phyloP scores from a whole-genome alignment of 2,888 invertebrate species.

The Acleris cristana region DNA sequence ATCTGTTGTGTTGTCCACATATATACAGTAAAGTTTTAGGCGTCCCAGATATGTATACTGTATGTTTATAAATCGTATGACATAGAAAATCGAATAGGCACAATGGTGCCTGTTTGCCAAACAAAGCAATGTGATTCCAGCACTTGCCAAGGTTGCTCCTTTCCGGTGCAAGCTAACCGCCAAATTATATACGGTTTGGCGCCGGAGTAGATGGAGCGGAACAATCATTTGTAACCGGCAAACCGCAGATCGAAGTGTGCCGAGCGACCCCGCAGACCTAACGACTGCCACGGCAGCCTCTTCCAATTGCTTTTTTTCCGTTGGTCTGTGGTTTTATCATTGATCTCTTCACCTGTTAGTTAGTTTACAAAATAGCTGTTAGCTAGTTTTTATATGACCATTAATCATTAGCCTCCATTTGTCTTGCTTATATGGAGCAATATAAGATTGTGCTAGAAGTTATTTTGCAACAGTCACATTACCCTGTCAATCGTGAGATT shows the following conservation, averaged over 20 bases:
- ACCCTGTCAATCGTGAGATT: slow-evolving; percentile 32
- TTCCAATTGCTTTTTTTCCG: not conserved
- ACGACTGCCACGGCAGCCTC: not conserved
- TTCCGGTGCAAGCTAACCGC: slow-evolving; percentile 30
- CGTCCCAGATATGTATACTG: too few species aligned
- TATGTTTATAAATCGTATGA: too few species aligned
- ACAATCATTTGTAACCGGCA: slow-evolving; percentile 16
- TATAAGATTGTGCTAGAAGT: slow-evolving; percentile 21
- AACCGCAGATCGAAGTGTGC: slow-evolving; percentile 21
- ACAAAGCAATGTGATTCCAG: slow-evolving; percentile 13
- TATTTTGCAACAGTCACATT: slow-evolving; percentile 29
- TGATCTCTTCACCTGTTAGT: too few species aligned
- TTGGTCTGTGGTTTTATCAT: not conserved
- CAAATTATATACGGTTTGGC: slow-evolving; percentile 18
- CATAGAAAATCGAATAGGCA: not conserved
- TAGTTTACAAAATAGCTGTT: not conserved
- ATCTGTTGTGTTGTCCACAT: too few species aligned
- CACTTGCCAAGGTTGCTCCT: slow-evolving; percentile 22
- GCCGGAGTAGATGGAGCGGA: slow-evolving; percentile 28
- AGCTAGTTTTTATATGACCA: slow-evolving; percentile 1
- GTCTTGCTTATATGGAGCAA: slow-evolving; percentile 31
- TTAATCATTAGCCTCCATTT: slow-evolving; percentile 24
- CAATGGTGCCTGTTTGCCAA: too few species aligned
- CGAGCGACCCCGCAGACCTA: not conserved
- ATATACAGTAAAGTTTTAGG: too few species aligned